Evolutionary conservation across 1,140 invertebrate species (phyloP).

Genomic region (Homalodisca vitripennis): DNA sequence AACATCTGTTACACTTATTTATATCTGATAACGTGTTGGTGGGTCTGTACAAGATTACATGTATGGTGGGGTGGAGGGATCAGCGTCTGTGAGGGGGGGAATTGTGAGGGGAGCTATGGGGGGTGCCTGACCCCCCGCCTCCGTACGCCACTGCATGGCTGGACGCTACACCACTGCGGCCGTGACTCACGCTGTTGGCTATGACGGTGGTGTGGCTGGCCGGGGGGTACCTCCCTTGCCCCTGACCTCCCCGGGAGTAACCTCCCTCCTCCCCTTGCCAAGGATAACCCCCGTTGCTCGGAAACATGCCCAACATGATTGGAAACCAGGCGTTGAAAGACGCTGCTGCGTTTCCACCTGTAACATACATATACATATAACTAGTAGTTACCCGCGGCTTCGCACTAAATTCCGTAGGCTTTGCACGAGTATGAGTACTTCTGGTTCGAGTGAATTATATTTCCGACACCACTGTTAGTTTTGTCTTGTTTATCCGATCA

Average conservation of each 20-base stretch:
- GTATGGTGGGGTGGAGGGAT: too few species aligned
- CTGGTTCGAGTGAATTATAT: too few species aligned
- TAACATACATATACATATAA: too few species aligned
- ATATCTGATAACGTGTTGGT: too few species aligned
- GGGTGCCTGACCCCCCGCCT: conserved; percentile 42
- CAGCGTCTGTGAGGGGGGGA: neutral
- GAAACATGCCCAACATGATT: conserved; percentile 43
- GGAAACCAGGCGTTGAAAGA: conserved; percentile 46
- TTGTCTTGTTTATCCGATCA: too few species aligned
- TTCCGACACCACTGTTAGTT: too few species aligned
- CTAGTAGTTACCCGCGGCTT: too few species aligned
- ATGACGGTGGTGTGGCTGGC: conserved; percentile 54
- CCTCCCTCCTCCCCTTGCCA: neutral
- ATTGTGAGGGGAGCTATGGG: neutral
- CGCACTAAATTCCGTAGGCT: too few species aligned
- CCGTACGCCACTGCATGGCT: conserved; percentile 69
- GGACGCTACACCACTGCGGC: conserved; percentile 61
- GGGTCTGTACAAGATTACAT: too few species aligned
- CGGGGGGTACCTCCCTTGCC: conserved; percentile 37
- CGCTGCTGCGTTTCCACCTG: conserved; percentile 39
- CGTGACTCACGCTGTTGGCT: conserved; percentile 67
- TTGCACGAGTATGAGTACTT: too few species aligned
- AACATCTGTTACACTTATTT: too few species aligned
- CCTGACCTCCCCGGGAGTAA: conserved; percentile 40
- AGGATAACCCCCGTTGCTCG: conserved; percentile 22